Evolutionary conservation across 2,113 vertebrate species (phyloP).

Genomic region (Plotosus lineatus): DNA sequence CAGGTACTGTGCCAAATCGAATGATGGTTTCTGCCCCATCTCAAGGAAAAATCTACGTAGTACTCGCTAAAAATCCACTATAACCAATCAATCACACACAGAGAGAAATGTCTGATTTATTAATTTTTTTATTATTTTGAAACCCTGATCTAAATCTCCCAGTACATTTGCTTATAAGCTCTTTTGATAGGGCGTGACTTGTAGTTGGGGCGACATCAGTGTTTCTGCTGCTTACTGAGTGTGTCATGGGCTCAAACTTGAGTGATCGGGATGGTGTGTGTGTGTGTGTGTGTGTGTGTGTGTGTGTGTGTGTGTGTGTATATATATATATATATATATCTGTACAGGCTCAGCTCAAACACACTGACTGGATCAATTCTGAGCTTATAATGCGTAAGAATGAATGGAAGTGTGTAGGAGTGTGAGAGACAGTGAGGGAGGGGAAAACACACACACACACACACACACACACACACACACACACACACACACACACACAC

Average conservation of each 20-base stretch:
- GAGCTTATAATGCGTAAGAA: neutral
- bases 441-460: too few species aligned
- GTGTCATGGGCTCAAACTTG: neutral
- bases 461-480: too few species aligned
- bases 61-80: neutral
- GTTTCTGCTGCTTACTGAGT: neutral
- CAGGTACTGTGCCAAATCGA: neutral
- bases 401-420: neutral
- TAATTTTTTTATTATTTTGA: neutral
- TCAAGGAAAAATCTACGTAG: neutral
- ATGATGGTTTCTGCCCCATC: neutral
- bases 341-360: neutral
- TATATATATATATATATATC: too few species aligned
- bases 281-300: neutral
- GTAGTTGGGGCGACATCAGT: neutral
- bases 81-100: neutral
- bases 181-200: neutral
- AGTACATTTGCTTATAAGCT: neutral
- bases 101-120: neutral
- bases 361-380: neutral
- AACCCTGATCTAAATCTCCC: neutral
- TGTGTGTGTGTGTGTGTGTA: neutral
- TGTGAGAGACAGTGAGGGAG: conserved; percentile 1
- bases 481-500: too few species aligned
- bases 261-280: neutral